Percentiles rank a stretch among this genome's conserved stretches.
Evolutionary conservation across 1,140 invertebrate genomes (phyloP).

Genomic region (Oryctes rhinoceros): DNA sequence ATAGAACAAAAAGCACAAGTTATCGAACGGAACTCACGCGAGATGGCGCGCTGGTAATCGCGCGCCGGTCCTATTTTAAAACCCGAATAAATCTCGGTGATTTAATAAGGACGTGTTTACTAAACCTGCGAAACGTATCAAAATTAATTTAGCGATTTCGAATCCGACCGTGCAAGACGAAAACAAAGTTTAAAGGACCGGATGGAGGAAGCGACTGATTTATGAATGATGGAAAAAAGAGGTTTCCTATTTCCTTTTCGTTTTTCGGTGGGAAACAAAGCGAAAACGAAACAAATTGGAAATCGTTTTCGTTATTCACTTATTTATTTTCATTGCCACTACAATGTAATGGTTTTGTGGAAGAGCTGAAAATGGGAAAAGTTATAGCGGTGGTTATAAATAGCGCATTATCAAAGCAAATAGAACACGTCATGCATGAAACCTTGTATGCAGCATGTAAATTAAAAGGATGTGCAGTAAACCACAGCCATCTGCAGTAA

Average conservation of each 20-base stretch:
- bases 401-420: no score
- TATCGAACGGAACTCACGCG: not conserved
- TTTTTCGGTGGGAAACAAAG: not conserved
- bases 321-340: no score
- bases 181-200: not conserved
- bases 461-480: no score
- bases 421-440: no score
- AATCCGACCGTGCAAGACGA: not conserved
- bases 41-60: not conserved
- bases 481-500: no score
- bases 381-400: no score
- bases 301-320: not conserved
- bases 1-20: not conserved
- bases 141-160: slow-evolving; percentile 6
- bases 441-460: no score
- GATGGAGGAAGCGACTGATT: not conserved
- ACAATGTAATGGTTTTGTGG: no score
- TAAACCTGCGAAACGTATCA: slow-evolving; percentile 4
- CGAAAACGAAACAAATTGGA: not conserved
- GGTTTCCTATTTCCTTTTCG: not conserved
- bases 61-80: not conserved
- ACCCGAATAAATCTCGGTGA: not conserved
- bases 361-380: no score
- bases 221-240: slow-evolving; percentile 6
- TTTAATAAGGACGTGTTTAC: slow-evolving; percentile 5